These are phyloP conservation scores for Rugalucina vietnamica DNA, from an alignment of 2,888 invertebrate species.

Conservation along the genomic window DNA sequence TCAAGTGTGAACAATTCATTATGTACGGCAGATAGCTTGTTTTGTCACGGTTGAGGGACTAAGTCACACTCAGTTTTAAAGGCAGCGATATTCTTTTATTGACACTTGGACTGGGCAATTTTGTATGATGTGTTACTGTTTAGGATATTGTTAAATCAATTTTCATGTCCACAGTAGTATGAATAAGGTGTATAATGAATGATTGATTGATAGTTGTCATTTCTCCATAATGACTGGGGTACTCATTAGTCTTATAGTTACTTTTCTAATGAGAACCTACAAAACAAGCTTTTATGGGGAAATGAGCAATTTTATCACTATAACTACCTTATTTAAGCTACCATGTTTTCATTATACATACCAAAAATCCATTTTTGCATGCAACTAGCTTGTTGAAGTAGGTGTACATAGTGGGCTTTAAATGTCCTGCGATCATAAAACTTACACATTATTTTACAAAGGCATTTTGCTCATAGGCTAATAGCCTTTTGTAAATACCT, in stretches of 20 bases:
- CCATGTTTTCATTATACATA: slow-evolving; percentile 5
- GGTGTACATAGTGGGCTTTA: not conserved
- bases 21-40: not conserved
- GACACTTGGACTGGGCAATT: not conserved
- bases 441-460: not conserved
- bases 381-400: not conserved
- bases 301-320: no score
- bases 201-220: no score
- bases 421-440: not conserved
- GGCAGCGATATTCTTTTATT: slow-evolving; percentile 10
- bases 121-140: slow-evolving; percentile 11
- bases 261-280: no score
- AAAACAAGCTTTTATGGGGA: no score
- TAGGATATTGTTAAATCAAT: not conserved
- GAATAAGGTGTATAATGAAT: no score
- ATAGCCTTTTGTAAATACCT: not conserved
- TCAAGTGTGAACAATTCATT: not conserved
- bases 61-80: slow-evolving; percentile 20
- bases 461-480: slow-evolving; percentile 9
- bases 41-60: slow-evolving; percentile 19
- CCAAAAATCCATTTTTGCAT: not conserved
- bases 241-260: no score
- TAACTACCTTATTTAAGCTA: no score
- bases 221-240: no score
- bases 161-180: no score